Evolutionary conservation across 2,888 invertebrate genomes (phyloP).

Genomic region (Nowickia ferox): DNA sequence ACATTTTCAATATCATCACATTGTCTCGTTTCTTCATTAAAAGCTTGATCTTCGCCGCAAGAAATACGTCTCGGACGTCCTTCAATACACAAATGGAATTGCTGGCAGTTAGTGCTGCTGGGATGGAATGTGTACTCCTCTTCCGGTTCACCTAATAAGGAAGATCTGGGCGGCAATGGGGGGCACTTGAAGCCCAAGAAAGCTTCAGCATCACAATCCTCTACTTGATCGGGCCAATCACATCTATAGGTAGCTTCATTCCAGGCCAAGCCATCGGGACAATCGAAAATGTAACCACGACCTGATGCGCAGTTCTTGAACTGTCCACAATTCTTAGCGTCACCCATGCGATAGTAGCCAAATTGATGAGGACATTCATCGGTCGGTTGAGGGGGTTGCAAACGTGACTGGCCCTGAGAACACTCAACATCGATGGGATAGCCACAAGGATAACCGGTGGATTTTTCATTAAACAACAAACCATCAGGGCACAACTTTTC

Average conservation of each 20-base stretch:
- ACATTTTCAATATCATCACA: constrained; percentile 93
- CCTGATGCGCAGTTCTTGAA: constrained; percentile 93
- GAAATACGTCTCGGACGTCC: constrained; percentile 89
- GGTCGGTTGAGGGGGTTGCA: constrained; percentile 86
- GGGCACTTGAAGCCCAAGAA: constrained; percentile 91
- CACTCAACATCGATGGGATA: constrained; percentile 93
- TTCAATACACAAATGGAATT: constrained; percentile 91
- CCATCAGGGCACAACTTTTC: constrained; percentile 93
- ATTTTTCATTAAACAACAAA: constrained; percentile 89
- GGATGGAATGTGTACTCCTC: constrained; percentile 83
- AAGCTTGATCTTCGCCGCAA: constrained; percentile 91
- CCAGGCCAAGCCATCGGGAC: constrained; percentile 93
- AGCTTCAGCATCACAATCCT: constrained; percentile 91
- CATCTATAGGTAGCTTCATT: constrained; percentile 89
- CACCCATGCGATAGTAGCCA: constrained; percentile 90
- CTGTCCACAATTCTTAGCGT: constrained; percentile 87
- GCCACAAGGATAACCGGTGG: constrained; percentile 90
- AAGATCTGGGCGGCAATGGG: constrained; percentile 83
- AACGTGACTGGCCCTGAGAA: constrained; percentile 86
- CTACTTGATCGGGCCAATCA: constrained; percentile 94
- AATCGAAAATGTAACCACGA: constrained; percentile 88
- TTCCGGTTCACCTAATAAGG: constrained; percentile 82
- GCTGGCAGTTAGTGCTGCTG: constrained; percentile 88
- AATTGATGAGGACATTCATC: constrained; percentile 93
- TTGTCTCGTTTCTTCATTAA: constrained; percentile 88